Conservation (phyloP, 1,140 invertebrate genomes). For the Zaprionus inermis region DNA sequence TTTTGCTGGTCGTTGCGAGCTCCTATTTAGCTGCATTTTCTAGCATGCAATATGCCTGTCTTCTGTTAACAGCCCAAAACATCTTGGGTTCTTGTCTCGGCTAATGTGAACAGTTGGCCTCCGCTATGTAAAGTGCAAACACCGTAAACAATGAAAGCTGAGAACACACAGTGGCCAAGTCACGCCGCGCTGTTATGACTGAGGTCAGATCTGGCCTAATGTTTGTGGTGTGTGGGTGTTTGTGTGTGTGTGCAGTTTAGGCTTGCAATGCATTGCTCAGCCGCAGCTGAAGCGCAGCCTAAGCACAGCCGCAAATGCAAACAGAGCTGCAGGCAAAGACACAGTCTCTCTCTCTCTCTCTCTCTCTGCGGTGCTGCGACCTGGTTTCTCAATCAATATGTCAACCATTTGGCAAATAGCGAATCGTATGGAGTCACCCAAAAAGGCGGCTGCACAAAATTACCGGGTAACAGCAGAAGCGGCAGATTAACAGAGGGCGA, state of each 20-base stretch:
- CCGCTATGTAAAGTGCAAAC: no score
- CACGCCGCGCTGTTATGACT: background rate
- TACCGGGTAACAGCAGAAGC: conserved; percentile 61
- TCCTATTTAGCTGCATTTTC: conserved; percentile 1
- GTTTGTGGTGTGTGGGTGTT: background rate
- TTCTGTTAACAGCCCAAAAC: background rate
- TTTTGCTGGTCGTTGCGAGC: no score
- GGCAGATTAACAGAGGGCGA: background rate
- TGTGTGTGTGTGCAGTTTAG: background rate
- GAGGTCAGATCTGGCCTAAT: background rate
- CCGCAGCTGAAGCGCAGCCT: background rate
- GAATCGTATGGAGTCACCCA: conserved; percentile 38
- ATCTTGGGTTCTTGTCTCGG: conserved; percentile 42
- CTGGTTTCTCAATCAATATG: conserved; percentile 50
- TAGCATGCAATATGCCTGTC: conserved; percentile 41
- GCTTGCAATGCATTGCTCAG: conserved; percentile 1
- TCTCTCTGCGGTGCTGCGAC: conserved; percentile 17
- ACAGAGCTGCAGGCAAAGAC: background rate
- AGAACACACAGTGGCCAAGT: background rate
- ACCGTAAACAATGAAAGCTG: background rate
- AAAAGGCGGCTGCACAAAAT: conserved; percentile 40
- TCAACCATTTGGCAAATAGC: conserved; percentile 39
- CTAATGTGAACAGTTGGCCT: conserved; percentile 32
- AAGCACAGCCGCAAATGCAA: background rate
- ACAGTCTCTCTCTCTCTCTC: background rate